Evolutionary conservation across 1,140 invertebrate species (phyloP).

Genomic region (Drosophila ananassae): DNA sequence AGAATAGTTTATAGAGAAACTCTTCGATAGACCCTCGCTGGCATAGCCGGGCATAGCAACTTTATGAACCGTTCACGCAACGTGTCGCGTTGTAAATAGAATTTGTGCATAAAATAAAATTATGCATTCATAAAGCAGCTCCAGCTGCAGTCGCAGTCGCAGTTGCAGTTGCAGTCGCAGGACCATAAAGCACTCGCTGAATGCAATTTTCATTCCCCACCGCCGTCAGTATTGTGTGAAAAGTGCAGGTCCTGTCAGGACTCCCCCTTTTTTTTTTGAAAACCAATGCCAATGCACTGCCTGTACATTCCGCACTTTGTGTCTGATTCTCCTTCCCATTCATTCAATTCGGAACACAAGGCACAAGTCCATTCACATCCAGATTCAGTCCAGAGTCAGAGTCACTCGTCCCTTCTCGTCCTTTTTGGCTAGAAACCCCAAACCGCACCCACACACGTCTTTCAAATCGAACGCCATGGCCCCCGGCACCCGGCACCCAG

Average conservation of each 20-base stretch:
- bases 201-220: slow-evolving; percentile 40
- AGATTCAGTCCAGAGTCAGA: too few relatives aligned
- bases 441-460: neutral
- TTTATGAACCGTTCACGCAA: slow-evolving; percentile 42
- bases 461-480: neutral
- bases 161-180: slow-evolving; percentile 10
- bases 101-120: slow-evolving; percentile 69
- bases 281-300: neutral
- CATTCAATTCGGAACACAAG: slow-evolving; percentile 1
- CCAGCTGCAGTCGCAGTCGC: slow-evolving; percentile 3
- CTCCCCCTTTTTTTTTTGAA: neutral
- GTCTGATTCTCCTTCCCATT: neutral
- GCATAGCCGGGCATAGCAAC: neutral
- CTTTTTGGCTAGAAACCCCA: too few relatives aligned
- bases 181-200: slow-evolving; percentile 31
- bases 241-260: neutral
- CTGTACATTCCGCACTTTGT: neutral
- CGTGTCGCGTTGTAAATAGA: slow-evolving; percentile 59
- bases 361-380: neutral
- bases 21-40: slow-evolving; percentile 27
- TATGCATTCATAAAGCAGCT: slow-evolving; percentile 58
- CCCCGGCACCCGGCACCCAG: too few relatives aligned
- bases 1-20: neutral
- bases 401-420: too few relatives aligned
- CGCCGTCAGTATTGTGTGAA: neutral